phyloP scores from a whole-genome alignment of 2,113 vertebrate genomes.

The Misgurnus anguillicaudatus region DNA sequence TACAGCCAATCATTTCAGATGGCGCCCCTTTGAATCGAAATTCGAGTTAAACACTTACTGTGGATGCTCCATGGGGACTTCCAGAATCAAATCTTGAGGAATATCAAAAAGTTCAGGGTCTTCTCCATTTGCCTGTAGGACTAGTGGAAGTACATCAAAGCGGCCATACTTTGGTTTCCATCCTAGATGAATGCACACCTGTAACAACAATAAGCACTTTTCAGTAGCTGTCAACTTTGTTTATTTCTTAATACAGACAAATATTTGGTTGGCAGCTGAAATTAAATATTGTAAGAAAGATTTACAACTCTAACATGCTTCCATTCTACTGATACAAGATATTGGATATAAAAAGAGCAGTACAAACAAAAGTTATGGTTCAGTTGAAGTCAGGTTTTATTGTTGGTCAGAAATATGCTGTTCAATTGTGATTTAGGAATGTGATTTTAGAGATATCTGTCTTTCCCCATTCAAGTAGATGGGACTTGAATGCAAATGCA shows the following conservation, averaged over 20 bases:
- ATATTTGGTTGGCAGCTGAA: neutral
- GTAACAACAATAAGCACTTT: neutral
- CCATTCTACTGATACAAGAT: no score
- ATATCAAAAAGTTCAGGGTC: constrained; percentile 86
- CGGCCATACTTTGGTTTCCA: constrained; percentile 81
- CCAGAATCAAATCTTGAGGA: constrained; percentile 78
- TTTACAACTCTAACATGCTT: no score
- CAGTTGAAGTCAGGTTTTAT: no score
- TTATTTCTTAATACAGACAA: neutral
- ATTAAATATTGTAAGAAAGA: no score
- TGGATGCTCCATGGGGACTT: constrained; percentile 85
- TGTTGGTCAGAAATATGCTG: no score
- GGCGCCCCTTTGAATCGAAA: neutral
- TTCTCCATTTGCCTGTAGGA: constrained; percentile 80
- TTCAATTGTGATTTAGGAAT: no score
- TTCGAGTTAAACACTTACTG: constrained; percentile 81
- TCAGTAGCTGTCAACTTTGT: neutral
- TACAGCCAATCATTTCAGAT: neutral
- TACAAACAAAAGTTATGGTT: no score
- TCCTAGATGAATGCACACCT: constrained; percentile 84
- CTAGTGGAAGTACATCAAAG: constrained; percentile 83
- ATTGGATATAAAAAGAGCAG: no score
- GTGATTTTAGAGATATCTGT: no score
- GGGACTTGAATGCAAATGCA: no score
- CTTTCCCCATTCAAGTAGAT: no score